Base-by-base conservation (phyloP, 1,140 invertebrate species). In the Sesamia nonagrioides region DNA sequence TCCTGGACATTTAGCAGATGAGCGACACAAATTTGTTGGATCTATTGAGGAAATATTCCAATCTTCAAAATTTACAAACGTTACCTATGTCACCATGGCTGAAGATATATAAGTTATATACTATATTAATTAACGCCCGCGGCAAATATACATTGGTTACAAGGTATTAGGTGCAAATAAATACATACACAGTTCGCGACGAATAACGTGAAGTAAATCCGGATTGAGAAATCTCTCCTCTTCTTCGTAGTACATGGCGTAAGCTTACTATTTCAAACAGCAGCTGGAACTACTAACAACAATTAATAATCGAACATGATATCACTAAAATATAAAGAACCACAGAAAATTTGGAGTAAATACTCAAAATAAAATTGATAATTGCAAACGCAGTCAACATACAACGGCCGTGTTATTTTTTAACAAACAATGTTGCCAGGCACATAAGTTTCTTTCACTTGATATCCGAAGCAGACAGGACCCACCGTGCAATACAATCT, bases 291-390 rank as follows among this genome's bases (percentile, higher is more conserved):
- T 56, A 40, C 60, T 77, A 77, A 68, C 74, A 76, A 52, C 74
- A 61, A 72, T 78, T 85, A 88, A 80, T 83, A 86, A 68, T 79
- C 66, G 63, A 69, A 85, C 82, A 86, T 88, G 77, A 81, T 84
- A 85, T 69, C 75, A 68, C 60, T 56, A 78, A 78, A 83, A 75
- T 78, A 73, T 69, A 83, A 80, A 75, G 80, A 83, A 83, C 72
- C 84, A 92, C 91, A 82, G 84, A 84, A 79, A 92, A 91, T 93
- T 93, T 93, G 8, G 81, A 86, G 84, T 84, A 90, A 88, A 88
- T 82, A 87, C 81, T 88, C 78, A 86, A 91, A 87, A 85, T 85
- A 90, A 87, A 90, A 86, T 84, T 87, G 83, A 83, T 88, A 87
- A 84, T 87, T 82, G 86, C 79, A 88, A 91, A 90, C 84, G 83